Base-by-base conservation (phyloP, 2,797 vertebrate species). In the Oryzias dopingdopingensis region DNA sequence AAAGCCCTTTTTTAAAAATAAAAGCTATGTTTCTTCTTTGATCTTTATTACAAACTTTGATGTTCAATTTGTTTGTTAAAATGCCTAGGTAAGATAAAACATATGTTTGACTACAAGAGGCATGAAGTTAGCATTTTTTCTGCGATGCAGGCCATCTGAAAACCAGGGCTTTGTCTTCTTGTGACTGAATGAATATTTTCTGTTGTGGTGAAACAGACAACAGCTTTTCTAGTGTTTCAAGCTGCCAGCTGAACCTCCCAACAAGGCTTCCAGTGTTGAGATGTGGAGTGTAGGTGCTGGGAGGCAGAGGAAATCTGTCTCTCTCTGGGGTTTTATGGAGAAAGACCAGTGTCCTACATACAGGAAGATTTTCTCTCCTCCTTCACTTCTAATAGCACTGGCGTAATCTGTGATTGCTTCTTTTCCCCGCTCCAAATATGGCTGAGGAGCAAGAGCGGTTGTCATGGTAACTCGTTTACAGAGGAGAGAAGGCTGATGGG, bases 391-490 rank as follows among this genome's bases (percentile, higher is more conserved):
- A 43, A 6, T 56, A 70, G 48, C 29, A 1, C 57, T 40, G 15
- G 53, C 63, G n/a, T 52, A 74, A 50, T 45, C 54, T 61, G 67
- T 61, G 67, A 57, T 67, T 14, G 42, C 62, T 63, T 52, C 69
- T 69, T 65, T 61, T 79, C 70, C 80, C 71, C 46, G 66, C 56
- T 80, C 77, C 76, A 88, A 51, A 76, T 82, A 72, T 68, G 76
- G 66, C 37, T 62, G 72, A 74, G 55, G 74, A 75, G 65, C 48
- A 24, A 63, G 61, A 6, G 0, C 12, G 41, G 85, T 90, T 89
- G 71, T 76, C 64, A 17, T 81, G 79, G 81, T 62, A 83, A 90
- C 85, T 20, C 41, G 52, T 68, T 76, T 59, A 59, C 17, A 4
- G 48, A 71, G 49, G 65, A 61, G 74, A 26, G 4, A 63, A 62